Base-by-base conservation (phyloP, 2,113 vertebrate species). In the Rhinichthys klamathensis region DNA sequence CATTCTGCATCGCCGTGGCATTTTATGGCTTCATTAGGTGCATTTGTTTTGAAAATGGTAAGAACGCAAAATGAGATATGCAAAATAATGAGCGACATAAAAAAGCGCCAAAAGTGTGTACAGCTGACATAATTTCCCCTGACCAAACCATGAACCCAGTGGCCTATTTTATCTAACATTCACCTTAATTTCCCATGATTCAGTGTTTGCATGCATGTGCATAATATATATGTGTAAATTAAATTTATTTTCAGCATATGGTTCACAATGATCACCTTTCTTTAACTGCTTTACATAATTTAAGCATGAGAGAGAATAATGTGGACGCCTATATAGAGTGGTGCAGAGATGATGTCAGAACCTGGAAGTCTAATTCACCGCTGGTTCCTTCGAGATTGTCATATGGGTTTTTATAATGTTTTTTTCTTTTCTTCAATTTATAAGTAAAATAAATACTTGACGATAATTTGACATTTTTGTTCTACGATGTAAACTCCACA, bases 1-100 rank as follows among this genome's bases (percentile, higher is more conserved):
- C n/a, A 25, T 80, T 44, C n/a, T 63, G 58, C 78, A 80, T 63
- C 35, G 41, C 46, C 60, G 11, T 60, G 44, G 56, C 58, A 82
- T 44, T 63, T 80, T 35, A 44, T 80, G 7, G 58, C 63, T 38
- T 60, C 23, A 60, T 56, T n/a, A 56, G 30, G 18, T 54, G 27
- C 7, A 32, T 38, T 74, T 30, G 8, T 76, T 76, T 76, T 30
- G 6, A 30, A 18, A 25, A 51, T 21, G 25, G 25, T 30, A 32
- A 5, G 6, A 27, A 27, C 6, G 23, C n/a, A 74, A 13, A 21
- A 61, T 58, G 30, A 77, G 12, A 56, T 56, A 13, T 46, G 70
- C 70, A 73, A 73, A 73, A 46, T 72, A n/a, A 30, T 76, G 44
- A 76, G 4, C 21, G 23, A 46, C 38, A 72, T 72, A 44, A 70